A percentile compares a stretch with the other conserved stretches of the same genome.
Evolutionary conservation across 2,888 invertebrate species (phyloP).

Genomic region (Leucoptera coffeella): DNA sequence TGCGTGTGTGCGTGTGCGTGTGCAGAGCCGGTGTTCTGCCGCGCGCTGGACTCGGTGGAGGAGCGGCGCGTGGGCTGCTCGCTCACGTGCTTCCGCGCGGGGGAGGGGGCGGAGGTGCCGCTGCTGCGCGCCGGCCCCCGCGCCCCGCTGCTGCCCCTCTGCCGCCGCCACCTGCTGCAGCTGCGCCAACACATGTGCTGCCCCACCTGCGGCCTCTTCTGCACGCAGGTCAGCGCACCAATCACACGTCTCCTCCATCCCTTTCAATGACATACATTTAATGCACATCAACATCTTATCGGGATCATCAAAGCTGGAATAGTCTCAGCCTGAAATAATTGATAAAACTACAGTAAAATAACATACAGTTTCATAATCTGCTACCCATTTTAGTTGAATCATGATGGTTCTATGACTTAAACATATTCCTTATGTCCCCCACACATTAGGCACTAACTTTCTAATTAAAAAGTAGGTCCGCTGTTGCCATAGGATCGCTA

Average conservation of each 20-base stretch:
- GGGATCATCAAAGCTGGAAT: too few species aligned
- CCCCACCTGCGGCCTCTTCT: constrained; percentile 81
- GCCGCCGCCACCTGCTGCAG: constrained; percentile 71
- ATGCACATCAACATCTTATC: too few species aligned
- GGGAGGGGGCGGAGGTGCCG: constrained; percentile 21
- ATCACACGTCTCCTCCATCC: background rate
- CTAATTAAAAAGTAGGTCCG: too few species aligned
- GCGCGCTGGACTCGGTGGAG: constrained; percentile 70
- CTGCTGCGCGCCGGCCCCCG: constrained; percentile 64
- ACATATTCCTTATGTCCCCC: too few species aligned
- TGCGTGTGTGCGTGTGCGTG: background rate
- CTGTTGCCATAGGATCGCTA: too few species aligned
- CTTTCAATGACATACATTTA: too few species aligned
- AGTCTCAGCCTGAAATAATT: background rate
- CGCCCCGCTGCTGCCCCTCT: constrained; percentile 75
- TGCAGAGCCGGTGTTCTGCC: constrained; percentile 60
- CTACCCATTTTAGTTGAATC: too few species aligned
- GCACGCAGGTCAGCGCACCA: constrained; percentile 63
- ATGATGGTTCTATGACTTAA: too few species aligned
- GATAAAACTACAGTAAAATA: background rate
- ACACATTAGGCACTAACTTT: too few species aligned
- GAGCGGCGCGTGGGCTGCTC: constrained; percentile 75
- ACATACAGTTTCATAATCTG: too few species aligned
- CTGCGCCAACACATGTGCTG: constrained; percentile 81
- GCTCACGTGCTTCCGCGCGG: constrained; percentile 53